Conservation (phyloP, 2,113 vertebrate species). For the Nannobrachium achirus region DNA sequence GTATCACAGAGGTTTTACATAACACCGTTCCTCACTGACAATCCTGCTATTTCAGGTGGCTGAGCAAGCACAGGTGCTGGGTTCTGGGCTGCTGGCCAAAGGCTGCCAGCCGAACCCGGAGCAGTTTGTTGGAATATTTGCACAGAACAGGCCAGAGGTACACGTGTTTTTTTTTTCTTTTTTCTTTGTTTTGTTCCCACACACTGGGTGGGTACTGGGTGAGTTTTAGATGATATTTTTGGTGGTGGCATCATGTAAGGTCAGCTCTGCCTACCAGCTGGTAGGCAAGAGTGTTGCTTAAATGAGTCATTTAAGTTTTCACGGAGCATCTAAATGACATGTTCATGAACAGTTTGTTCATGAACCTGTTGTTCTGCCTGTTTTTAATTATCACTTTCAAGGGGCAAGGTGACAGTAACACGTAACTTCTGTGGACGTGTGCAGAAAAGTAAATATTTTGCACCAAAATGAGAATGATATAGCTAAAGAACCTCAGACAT, state of each 20-base stretch:
- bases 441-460: not conserved
- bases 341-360: not conserved
- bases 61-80: slow-evolving; percentile 74
- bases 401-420: slow-evolving; percentile 3
- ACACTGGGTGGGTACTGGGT: not conserved
- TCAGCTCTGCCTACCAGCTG: not conserved
- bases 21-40: not conserved
- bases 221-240: not conserved
- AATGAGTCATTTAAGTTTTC: too few relatives aligned
- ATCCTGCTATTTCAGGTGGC: slow-evolving; percentile 67
- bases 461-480: not conserved
- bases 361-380: not conserved
- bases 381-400: not conserved
- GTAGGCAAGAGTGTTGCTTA: too few relatives aligned
- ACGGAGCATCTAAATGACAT: too few relatives aligned
- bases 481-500: too few relatives aligned
- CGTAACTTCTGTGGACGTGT: slow-evolving; percentile 7
- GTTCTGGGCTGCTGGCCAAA: slow-evolving; percentile 79
- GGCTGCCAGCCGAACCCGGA: slow-evolving; percentile 76
- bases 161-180: not conserved
- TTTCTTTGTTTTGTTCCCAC: not conserved
- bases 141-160: slow-evolving; percentile 84
- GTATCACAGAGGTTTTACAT: not conserved
- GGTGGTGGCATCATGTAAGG: not conserved
- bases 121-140: slow-evolving; percentile 80